phyloP scores from a whole-genome alignment of 2,113 vertebrate species.

The Pyxicephalus adspersus region DNA sequence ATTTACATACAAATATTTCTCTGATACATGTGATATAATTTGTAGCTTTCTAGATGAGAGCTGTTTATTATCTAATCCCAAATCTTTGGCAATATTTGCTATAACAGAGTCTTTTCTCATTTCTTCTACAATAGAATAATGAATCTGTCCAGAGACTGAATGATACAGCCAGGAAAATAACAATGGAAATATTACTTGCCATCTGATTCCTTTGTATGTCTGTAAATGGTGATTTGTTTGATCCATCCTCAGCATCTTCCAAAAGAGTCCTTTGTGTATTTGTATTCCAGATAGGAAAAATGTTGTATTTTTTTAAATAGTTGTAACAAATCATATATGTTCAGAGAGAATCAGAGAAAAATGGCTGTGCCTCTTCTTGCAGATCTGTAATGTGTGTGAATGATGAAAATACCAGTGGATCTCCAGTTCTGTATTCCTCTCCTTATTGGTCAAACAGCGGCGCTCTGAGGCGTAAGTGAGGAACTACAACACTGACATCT shows the following conservation, averaged over 20 bases:
- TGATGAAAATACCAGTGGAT: no score
- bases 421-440: neutral
- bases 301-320: no score
- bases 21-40: no score
- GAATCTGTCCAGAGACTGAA: neutral
- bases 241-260: neutral
- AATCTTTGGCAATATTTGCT: conserved; percentile 58
- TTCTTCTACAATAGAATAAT: no score
- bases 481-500: conserved; percentile 47
- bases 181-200: conserved; percentile 40
- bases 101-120: no score
- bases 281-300: neutral
- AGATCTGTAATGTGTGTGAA: neutral
- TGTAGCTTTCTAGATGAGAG: conserved; percentile 50
- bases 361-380: conserved; percentile 9
- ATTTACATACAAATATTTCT: no score
- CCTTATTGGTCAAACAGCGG: conserved; percentile 54
- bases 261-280: neutral
- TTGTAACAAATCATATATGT: neutral
- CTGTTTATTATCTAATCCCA: conserved; percentile 58
- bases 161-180: conserved; percentile 34
- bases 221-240: neutral
- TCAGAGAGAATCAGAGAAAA: neutral
- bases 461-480: conserved; percentile 40
- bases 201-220: neutral